Conservation (phyloP, 2,888 invertebrate species). For the Oscheius onirici region DNA sequence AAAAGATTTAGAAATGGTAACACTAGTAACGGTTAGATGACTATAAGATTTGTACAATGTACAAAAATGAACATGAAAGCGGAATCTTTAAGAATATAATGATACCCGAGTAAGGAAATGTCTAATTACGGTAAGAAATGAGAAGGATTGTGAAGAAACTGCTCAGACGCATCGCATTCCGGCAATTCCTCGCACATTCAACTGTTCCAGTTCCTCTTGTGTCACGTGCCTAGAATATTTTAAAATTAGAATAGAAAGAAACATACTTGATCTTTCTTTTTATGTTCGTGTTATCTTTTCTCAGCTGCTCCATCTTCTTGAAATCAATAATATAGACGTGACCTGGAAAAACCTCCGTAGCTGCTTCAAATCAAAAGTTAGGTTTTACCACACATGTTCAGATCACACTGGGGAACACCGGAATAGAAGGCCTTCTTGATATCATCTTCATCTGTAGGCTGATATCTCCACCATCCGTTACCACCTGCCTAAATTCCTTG, state of each 20-base stretch:
- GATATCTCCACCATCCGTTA: conserved; percentile 61
- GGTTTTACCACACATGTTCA: conserved; percentile 41
- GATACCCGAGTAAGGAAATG: no score
- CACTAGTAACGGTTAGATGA: not conserved
- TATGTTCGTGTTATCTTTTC: conserved; percentile 28
- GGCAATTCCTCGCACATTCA: conserved; percentile 45
- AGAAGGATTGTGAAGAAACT: not conserved
- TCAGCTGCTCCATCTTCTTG: conserved; percentile 37
- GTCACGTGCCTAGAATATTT: conserved; percentile 42
- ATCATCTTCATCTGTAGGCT: conserved; percentile 53
- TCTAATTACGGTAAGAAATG: no score
- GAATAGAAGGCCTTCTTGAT: conserved; percentile 38
- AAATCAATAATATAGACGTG: conserved; percentile 45
- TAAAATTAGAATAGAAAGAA: not conserved
- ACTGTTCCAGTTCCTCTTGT: conserved; percentile 33
- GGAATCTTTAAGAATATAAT: not conserved
- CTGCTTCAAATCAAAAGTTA: no score
- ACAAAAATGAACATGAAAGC: not conserved
- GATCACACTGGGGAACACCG: conserved; percentile 35
- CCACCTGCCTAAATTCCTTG: conserved; percentile 9
- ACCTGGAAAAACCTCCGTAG: no score
- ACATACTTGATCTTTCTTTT: conserved; percentile 40
- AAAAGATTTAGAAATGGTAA: not conserved
- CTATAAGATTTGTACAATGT: not conserved
- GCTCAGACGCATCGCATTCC: conserved; percentile 34